Evolutionary conservation across 2,113 vertebrate genomes (phyloP), one percentile per base, ranked within the genome.

Genomic region (Seriola dumerili): DNA sequence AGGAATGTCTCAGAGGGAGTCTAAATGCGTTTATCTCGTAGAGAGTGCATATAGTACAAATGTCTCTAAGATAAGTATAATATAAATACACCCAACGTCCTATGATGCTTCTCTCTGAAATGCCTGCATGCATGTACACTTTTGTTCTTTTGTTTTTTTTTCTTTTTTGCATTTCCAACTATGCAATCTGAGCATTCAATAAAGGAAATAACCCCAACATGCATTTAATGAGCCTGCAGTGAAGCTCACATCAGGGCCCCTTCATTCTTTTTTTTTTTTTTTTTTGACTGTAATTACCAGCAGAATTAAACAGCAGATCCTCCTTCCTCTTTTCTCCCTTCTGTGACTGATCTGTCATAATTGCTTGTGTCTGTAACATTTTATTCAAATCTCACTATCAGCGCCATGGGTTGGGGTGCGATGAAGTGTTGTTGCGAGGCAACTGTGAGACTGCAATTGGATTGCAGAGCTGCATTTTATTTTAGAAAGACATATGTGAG

Each of bases 271-370:
- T 21, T 54, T 54, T 21, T 21, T 11, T 21, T 50, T 48, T 69
- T 52, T 69, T 34, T 69, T 5, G 4, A 50, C 58, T 83, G 69
- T 84, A 91, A 93, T 94, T 92, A 93, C 81, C 68, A 72, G 62
- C 59, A 57, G 72, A 91, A 91, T 90, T 87, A 81, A 84, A 78
- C 68, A 78, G 59, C 72, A 73, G 34, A 42, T 82, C 48, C 36
- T 67, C 67, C 65, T 69, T 78, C 78, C 48, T 79, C 75, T 67
- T 76, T 73, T 73, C 81, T 50, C 29, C 64, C 50, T 32, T 57
- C 88, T 89, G 87, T 90, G 89, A 92, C 80, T 89, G 87, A 91
- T 92, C 86, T 81, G 83, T 88, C 90, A 89, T 91, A 93, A 92
- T 89, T 92, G 85, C 73, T 78, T 77, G 73, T 61, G 85, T 90